Evolutionary conservation across 92 coral and sea anemone species (phyloP), one percentile per base, ranked within the genome.

Genomic region (Epizoanthus scotinus): DNA sequence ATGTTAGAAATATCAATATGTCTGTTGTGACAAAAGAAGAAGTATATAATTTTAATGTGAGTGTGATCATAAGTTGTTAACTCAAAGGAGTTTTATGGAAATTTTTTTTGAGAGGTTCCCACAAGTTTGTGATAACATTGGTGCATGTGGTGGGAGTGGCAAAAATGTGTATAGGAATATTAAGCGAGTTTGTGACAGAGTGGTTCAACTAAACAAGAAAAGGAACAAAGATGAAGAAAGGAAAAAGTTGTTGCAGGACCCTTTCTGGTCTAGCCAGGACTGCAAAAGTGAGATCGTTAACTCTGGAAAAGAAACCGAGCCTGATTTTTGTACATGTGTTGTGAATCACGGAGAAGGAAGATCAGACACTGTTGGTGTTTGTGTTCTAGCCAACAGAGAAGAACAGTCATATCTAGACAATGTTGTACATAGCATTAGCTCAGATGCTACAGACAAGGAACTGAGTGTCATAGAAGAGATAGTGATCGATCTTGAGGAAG

Each of bases 111-210:
- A 67, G 44, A 67, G 21, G 20, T 67, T 67, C 44, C 29, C 50
- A n/a, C 50, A 31, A 34, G 22, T 38, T 53, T 31, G n/a, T 36
- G 21, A n/a, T 63, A 40, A 63, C 31, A 2, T 15, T 63, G 69
- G 42, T 25, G 69, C 31, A 22, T 36, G 42, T 36, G 69, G 69
- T 36, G 42, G 42, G n/a, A 67, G 72, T 63, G 69, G 27, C 25
- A 67, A 67, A 67, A 67, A 67, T 17, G 10, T 40, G 22, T 67
- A 67, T 29, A 67, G 70, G 70, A 67, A 67, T 36, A 67, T 31
- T 6, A 67, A 34, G 44, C 73, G 28, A 0, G 21, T 67, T 10
- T 36, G 40, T 67, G 56, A 67, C 34, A 26, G 52, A 26, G 73
- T 67, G 73, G 24, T 53, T 36, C 21, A 29, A 15, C 21, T 67